Conservation (phyloP, 2,113 vertebrate genomes). For the Corynorhinus townsendii region DNA sequence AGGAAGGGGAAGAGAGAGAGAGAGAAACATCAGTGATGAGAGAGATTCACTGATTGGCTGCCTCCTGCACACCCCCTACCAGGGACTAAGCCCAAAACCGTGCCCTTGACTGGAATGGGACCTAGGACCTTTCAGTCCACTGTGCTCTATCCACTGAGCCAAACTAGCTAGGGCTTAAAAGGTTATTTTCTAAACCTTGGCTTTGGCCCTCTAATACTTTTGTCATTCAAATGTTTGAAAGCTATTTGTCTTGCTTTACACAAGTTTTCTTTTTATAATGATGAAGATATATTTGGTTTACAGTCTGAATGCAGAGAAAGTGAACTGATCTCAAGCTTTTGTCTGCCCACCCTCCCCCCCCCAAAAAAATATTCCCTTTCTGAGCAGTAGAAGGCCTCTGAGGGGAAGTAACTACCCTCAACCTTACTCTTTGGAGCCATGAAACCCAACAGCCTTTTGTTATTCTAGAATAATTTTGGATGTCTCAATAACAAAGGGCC, state of each 20-base stretch:
- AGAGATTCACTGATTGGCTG: too few relatives aligned
- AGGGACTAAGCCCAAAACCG: too few relatives aligned
- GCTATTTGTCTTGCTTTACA: conserved; percentile 71
- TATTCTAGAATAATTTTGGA: not conserved
- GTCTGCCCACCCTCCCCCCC: not conserved
- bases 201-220: conserved; percentile 62
- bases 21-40: too few relatives aligned
- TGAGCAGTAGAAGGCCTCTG: not conserved
- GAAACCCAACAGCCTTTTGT: not conserved
- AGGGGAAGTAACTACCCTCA: not conserved
- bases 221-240: conserved; percentile 73
- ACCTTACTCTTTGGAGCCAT: not conserved
- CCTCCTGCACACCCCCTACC: too few relatives aligned
- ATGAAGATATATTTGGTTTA: conserved; percentile 56
- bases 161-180: conserved; percentile 62
- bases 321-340: not conserved
- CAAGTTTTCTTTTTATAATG: conserved; percentile 41
- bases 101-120: too few relatives aligned
- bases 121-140: too few relatives aligned
- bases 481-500: not conserved
- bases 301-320: conserved; percentile 62
- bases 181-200: conserved; percentile 77
- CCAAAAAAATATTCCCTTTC: not conserved
- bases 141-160: too few relatives aligned
- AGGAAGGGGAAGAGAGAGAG: too few relatives aligned